Base-by-base conservation (phyloP, 2,113 vertebrate species). In the Phycodurus eques region DNA sequence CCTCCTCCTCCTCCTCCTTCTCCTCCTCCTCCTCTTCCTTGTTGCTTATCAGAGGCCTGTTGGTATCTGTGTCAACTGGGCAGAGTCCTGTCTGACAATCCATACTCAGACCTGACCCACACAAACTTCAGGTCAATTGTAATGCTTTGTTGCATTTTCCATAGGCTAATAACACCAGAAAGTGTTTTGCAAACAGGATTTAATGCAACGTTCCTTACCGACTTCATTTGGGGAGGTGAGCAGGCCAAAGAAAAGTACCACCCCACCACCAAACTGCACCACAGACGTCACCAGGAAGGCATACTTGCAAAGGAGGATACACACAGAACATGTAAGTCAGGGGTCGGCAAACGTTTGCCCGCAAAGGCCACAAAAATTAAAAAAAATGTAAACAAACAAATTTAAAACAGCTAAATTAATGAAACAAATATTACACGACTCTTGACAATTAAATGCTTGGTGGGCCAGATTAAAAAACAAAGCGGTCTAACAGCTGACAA, bases 211-310 rank as follows among this genome's bases (percentile, higher is more conserved):
- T 47, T 22, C 35, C 95, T 94, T 87, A 99, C 97, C 97, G 20
- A 98, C 92, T 95, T 99, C 97, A 80, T 95, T 96, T 0, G 96
- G 97, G 0, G 97, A 96, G 0, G 93, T 95, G 73, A 99, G 91
- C 17, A 99, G 94, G 54, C 97, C 96, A 2, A 97, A 99, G 93
- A 98, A 98, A 72, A 99, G 95, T 31, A 98, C 46, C n/a, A 98
- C 82, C 59, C 97, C 97, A 19, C 96, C 96, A 27, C 95, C 95
- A 91, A 98, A 97, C 93, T 98, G 97, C 72, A 98, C 94, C 3
- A 95, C 93, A 0, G 96, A 95, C 0, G 97, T 99, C 88, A 99
- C 94, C 89, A 99, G 87, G 88, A 99, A 99, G 81, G 96, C 97
- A 14, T 98, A 98, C 97, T 99, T 87, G 83, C 73, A 73, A 35